phyloP scores from a whole-genome alignment of 2,113 vertebrate species.

The Megalops atlanticus region DNA sequence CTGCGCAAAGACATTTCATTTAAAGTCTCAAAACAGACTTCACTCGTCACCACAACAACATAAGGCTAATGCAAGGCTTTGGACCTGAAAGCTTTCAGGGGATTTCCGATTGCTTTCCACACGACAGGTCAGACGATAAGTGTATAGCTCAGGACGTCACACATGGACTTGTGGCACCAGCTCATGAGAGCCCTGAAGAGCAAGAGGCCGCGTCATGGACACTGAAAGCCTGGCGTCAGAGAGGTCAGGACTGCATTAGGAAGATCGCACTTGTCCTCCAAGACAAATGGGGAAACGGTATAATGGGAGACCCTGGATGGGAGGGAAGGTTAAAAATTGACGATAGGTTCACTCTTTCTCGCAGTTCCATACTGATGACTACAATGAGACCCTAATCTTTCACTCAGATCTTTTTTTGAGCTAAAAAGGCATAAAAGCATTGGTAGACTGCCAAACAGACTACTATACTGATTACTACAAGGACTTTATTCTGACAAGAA shows the following conservation, averaged over 20 bases:
- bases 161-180: background rate
- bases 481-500: too few relatives aligned
- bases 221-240: background rate
- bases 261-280: background rate
- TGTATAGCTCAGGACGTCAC: background rate
- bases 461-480: too few relatives aligned
- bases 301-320: background rate
- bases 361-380: background rate
- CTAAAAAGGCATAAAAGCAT: too few relatives aligned
- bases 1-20: background rate
- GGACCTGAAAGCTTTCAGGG: background rate
- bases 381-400: too few relatives aligned
- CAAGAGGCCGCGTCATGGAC: background rate
- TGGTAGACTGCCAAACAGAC: too few relatives aligned
- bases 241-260: background rate
- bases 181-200: background rate
- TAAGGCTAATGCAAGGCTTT: constrained; percentile 2
- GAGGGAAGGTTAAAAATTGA: background rate
- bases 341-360: background rate
- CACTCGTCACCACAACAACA: background rate
- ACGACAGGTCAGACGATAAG: background rate
- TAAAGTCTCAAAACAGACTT: background rate
- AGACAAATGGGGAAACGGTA: background rate
- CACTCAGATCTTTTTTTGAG: too few relatives aligned
- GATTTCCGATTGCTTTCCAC: background rate